Base-by-base conservation (phyloP, 92 coral and sea anemone species). In the Pocillopora meandrina region DNA sequence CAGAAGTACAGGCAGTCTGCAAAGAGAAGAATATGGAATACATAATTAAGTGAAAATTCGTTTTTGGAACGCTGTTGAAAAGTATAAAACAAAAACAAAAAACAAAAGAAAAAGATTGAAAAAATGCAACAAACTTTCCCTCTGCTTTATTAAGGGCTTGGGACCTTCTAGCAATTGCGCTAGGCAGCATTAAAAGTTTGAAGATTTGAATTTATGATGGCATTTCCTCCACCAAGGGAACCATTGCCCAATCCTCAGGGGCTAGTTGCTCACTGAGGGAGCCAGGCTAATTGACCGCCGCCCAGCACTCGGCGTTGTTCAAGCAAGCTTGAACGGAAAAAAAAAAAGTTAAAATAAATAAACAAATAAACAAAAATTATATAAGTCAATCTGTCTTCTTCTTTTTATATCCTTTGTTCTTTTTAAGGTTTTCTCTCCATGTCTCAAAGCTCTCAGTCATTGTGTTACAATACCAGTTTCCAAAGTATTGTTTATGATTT, bases 381-480 rank as follows among this genome's bases (percentile, higher is more conserved):
- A 42, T 42, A 3, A 42, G 49, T 42, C 7, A 42, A 42, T 35
- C 57, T 36, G 57, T 31, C 60, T 84, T 84, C 77, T 36, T 75
- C 76, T 65, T 84, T 16, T 67, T 55, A 20, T 71, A 68, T 20
- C 77, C 10, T 12, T 71, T 71, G 14, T 65, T 84, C 7, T 52
- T 84, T 58, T 65, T 65, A 13, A 75, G 59, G 18, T 65, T 52
- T 12, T 89, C 78, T 59, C 12, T 76, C 87, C 92, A 89, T 55
- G 47, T 61, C 60, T 89, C 89, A 68, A 34, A 89, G 14, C 26
- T 31, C 2, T 23, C 63, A 1, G 60, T 64, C 6, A 31, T 61
- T 3, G 74, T 80, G 7, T 31, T 55, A 68, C 90, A 79, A 79
- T 86, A 86, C 93, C 87, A 86, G 34, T 86, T 86, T 1, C 87